Percentiles rank a stretch among this genome's conserved stretches.
Evolutionary conservation across 2,888 invertebrate genomes (phyloP).

Genomic region (Cybosia mesomella): DNA sequence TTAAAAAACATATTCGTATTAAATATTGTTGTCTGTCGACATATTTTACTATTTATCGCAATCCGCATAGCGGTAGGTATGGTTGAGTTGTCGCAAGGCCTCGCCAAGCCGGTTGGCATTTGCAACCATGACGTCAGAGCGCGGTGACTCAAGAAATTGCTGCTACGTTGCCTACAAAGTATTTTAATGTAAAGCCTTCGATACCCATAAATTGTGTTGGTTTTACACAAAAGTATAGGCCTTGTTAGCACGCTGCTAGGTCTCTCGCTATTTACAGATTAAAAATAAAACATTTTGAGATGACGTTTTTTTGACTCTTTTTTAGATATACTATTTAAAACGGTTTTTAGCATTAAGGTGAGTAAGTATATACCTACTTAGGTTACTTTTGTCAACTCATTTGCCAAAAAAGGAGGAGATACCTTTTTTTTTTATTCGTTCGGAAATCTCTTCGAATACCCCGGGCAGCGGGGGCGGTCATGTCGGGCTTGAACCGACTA

Average conservation of each 20-base stretch:
- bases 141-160: conserved; percentile 65
- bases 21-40: conserved; percentile 20
- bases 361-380: neutral
- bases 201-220: conserved; percentile 52
- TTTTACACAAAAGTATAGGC: conserved; percentile 50
- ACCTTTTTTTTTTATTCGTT: too few relatives aligned
- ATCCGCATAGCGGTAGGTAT: conserved; percentile 36
- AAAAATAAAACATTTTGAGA: conserved; percentile 29
- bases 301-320: conserved; percentile 31
- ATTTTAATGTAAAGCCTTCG: conserved; percentile 59
- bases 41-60: conserved; percentile 35
- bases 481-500: too few relatives aligned
- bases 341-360: neutral
- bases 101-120: conserved; percentile 74
- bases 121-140: conserved; percentile 74
- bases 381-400: too few relatives aligned
- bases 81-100: conserved; percentile 67
- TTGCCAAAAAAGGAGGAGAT: too few relatives aligned
- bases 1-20: conserved; percentile 5
- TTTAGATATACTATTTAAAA: conserved; percentile 8
- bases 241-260: conserved; percentile 48
- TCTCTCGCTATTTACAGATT: conserved; percentile 39
- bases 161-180: conserved; percentile 56
- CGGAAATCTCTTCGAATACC: too few relatives aligned
- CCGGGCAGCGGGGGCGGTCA: too few relatives aligned